Evolutionary conservation across 2,797 vertebrate genomes (phyloP), one percentile per base, ranked within the genome.

Genomic region (Arnoldichthys spilopterus): DNA sequence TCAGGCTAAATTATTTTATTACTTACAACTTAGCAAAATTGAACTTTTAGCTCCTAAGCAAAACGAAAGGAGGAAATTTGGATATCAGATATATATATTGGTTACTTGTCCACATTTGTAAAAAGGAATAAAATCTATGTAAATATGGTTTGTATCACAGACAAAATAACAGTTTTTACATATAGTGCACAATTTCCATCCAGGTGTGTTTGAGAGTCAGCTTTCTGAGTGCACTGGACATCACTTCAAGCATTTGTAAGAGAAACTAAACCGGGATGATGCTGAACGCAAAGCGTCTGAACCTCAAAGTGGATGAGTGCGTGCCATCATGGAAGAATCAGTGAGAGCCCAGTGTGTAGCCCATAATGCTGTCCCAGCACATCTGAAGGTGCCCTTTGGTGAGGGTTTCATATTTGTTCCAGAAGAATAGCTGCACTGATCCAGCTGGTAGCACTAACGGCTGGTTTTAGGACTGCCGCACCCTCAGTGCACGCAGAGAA

Each of bases 311-410:
- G 26, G 12, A 13, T 30, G 22, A 37, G n/a, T 51, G 26, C 28
- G 37, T 61, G 68, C 30, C 72, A 68, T 70, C 69, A 83, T 68
- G 73, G 74, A 84, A 82, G 84, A 83, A 81, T 84, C 79, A 82
- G 81, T 81, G 82, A 86, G 77, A 86, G 87, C 86, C 85, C n/a
- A n/a, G n/a, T n/a, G n/a, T 83, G 84, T 37, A 84, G 87, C 82
- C 83, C 82, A 88, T 88, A 90, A 87, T 88, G 92, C 89, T 89
- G 85, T 85, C 82, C 83, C 86, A 89, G 89, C 90, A 90, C 83
- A 89, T 88, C 91, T 90, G 91, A 93, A 82, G 92, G 91, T 94
- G 92, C 91, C 93, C 91, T 93, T 81, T 92, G 90, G 87, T 86
- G 87, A 18, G 84, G 70, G 2, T 89, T 89, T 89, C 86, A 86